These are phyloP conservation scores for Vollenhovia emeryi DNA, from an alignment of 1,140 invertebrate species.

Conservation along the genomic window DNA sequence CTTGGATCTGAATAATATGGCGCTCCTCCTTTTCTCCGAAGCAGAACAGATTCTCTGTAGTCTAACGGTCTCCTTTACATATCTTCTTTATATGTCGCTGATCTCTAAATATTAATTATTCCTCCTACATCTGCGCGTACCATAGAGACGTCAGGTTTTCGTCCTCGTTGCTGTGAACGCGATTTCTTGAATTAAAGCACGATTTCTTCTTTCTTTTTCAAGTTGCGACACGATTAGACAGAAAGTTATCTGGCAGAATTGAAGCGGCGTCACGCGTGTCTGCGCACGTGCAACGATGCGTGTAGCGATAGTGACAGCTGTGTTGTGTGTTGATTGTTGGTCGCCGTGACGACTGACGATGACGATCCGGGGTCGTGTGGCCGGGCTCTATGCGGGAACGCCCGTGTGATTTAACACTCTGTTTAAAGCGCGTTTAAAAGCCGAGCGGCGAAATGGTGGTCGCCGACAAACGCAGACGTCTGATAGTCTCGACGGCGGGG, in stretches of 20 bases:
- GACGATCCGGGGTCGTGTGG: neutral
- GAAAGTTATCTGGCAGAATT: conserved; percentile 26
- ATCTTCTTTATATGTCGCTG: neutral
- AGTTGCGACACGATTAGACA: neutral
- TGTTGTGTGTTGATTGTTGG: conserved; percentile 46
- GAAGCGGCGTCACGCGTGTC: neutral
- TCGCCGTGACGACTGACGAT: conserved; percentile 64
- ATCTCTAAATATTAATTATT: neutral
- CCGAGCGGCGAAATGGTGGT: conserved; percentile 76
- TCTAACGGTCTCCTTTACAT: neutral
- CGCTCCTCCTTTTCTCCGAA: neutral
- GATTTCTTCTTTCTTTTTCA: neutral
- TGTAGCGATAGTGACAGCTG: conserved; percentile 48
- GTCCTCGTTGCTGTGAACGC: neutral
- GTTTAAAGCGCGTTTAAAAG: neutral
- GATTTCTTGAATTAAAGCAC: neutral
- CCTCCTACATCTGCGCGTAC: neutral
- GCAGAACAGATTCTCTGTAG: neutral
- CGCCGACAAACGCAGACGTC: conserved; percentile 72
- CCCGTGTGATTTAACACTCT: neutral
- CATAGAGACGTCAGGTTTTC: neutral
- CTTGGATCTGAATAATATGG: neutral
- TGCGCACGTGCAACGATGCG: conserved; percentile 44
- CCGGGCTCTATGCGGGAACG: neutral
- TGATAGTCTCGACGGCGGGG: conserved; percentile 79